phyloP scores from a whole-genome alignment of 2,888 invertebrate species.

The Listrodromus nycthemerus region DNA sequence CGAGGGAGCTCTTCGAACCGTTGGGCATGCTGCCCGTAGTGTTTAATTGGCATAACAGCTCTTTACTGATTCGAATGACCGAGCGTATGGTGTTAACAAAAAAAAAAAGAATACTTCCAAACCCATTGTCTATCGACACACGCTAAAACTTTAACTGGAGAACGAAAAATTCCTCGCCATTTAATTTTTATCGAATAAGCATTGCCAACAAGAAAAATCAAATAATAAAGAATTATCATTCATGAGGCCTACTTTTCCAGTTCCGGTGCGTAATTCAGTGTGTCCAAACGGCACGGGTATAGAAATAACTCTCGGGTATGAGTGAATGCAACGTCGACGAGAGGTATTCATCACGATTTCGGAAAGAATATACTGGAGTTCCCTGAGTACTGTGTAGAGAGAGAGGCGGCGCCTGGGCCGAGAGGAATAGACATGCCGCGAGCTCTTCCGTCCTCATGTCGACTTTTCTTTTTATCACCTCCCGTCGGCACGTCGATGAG shows the following conservation, averaged over 20 bases:
- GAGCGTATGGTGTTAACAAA: neutral
- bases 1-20: conserved; percentile 37
- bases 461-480: conserved; percentile 52
- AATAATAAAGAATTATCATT: conserved; percentile 5
- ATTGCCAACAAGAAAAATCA: neutral
- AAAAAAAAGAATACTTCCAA: neutral
- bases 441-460: conserved; percentile 43
- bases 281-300: neutral
- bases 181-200: neutral
- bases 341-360: conserved; percentile 57
- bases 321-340: conserved; percentile 39
- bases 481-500: conserved; percentile 61
- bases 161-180: neutral
- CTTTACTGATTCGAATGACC: conserved; percentile 27
- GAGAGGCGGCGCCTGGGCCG: neutral
- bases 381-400: neutral
- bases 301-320: conserved; percentile 14
- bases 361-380: conserved; percentile 46
- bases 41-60: conserved; percentile 54
- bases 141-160: neutral
- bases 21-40: conserved; percentile 25
- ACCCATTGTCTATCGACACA: neutral
- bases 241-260: conserved; percentile 4
- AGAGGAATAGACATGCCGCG: conserved; percentile 2
- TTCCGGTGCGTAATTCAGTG: neutral